Evolutionary conservation across 2,113 vertebrate genomes (phyloP), one percentile per base, ranked within the genome.

Genomic region (Dasyurus viverrinus): DNA sequence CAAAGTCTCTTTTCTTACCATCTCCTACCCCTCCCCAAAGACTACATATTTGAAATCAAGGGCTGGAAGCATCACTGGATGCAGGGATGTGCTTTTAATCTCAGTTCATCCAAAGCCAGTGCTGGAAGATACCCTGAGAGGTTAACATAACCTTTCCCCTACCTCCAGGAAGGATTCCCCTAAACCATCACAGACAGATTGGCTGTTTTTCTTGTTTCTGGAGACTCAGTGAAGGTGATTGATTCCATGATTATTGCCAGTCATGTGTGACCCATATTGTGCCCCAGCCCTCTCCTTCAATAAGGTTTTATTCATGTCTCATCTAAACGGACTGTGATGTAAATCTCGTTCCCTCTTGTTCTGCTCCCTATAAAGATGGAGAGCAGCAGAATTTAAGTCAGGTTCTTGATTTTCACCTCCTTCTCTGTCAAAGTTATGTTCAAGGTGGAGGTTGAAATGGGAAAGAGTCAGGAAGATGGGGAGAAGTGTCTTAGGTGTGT

Each of bases 11-110:
- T 53, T 92, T 57, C 76, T 23, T 12, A 8, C 60, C 42, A 2
- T 54, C 89, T 93, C 89, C 89, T 1, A 91, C 91, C 11, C 92
- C 89, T 95, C 76, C 93, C 76, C 52, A 53, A 8, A 90, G 52
- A 89, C 26, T n/a, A 47, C 89, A 19, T 12, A 50, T 42, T 57
- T 22, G 76, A 27, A n/a, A 42, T 27, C 57, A 46, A 22, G 54
- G 90, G 46, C 93, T 89, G 52, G 30, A 2, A 0, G n/a, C 46
- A 46, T 3, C 53, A 89, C 93, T 23, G 0, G 23, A 54, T 53
- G 23, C 47, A 95, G 54, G 90, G 54, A 19, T 42, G 8, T 50
- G 42, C 52, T 91, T 53, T 92, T 95, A 25, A 24, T 76, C 89
- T 89, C 54, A 50, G n/a, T 90, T 90, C 36, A 90, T 52, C 93